These are phyloP conservation scores for Coregonus ussuriensis DNA, from an alignment of 2,797 vertebrate species.

Conservation along the genomic window DNA sequence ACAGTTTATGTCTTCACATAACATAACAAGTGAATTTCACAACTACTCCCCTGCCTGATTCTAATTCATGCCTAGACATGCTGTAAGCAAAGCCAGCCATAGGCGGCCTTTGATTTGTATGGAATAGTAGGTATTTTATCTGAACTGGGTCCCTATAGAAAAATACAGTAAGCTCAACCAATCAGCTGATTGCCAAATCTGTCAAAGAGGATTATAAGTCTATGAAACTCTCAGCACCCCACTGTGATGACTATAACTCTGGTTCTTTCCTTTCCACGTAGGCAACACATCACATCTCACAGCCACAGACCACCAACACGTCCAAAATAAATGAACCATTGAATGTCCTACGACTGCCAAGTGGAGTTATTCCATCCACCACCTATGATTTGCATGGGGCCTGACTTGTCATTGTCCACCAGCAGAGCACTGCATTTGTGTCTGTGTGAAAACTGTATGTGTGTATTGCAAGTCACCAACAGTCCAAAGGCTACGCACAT, in stretches of 20 bases:
- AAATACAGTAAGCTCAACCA: background rate
- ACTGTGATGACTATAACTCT: conserved; percentile 15
- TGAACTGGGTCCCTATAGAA: background rate
- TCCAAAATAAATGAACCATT: conserved; percentile 54
- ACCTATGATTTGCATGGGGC: conserved; percentile 41
- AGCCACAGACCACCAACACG: conserved; percentile 52
- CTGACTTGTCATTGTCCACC: conserved; percentile 44
- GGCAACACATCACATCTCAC: conserved; percentile 41
- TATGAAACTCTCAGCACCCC: background rate
- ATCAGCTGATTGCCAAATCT: conserved; percentile 25
- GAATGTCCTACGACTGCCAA: conserved; percentile 37
- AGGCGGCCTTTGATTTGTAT: too few species aligned
- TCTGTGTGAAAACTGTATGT: background rate
- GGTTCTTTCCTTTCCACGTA: conserved; percentile 29
- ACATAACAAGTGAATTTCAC: background rate
- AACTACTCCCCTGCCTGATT: background rate
- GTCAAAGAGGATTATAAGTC: conserved; percentile 25
- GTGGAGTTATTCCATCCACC: conserved; percentile 36
- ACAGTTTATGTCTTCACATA: background rate
- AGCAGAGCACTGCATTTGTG: background rate
- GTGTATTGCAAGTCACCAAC: too few species aligned
- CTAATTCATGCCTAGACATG: background rate
- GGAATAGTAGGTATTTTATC: background rate
- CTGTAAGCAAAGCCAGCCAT: background rate
- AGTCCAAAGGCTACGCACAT: too few species aligned